Evolutionary conservation across 2,797 vertebrate species (phyloP), one percentile per base, ranked within the genome.

Genomic region (Peromyscus attwateri): DNA sequence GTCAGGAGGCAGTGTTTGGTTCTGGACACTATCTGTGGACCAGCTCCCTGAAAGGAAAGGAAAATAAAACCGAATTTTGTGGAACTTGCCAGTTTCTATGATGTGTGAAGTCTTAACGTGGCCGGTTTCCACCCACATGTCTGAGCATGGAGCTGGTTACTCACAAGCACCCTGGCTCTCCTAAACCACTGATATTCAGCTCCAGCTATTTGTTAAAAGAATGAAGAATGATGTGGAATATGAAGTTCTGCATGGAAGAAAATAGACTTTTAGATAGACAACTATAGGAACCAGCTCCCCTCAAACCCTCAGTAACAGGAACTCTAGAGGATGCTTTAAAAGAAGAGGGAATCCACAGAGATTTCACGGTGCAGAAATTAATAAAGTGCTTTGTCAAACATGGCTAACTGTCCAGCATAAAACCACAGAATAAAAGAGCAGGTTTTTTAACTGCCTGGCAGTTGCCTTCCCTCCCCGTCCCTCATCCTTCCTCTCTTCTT

Each of bases 241-340:
- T 2, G 8, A 77, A 87, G 64, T 89, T 92, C 37, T 91, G 60
- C 81, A 71, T 81, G 49, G 21, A 89, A 62, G 14, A 16, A 34
- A 92, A 90, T 25, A 52, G 16, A 43, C 55, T 96, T 73, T 87
- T 37, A 85, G 40, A 79, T 27, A 37, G 89, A 77, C 46, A 64
- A 70, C 21, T 81, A 1, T 16, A 43, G 37, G 23, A 75, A 62
- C 82, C 73, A 25, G 68, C 1, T 57, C 77, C 6, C 31, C 17
- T 70, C 57, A 89, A 85, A 55, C n/a, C 4, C 1, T 89, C 55
- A 31, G 4, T 46, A 49, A 80, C 34, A 6, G 49, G 27, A 94
- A 70, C 29, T n/a, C 37, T 82, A 66, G 81, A 96, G 57, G 95
- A 76, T 82, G 25, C 5, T 77, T 71, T 92, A 40, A 57, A 60